Evolutionary conservation across 2,797 vertebrate genomes (phyloP).

Genomic region (Threskiornis aethiopicus): DNA sequence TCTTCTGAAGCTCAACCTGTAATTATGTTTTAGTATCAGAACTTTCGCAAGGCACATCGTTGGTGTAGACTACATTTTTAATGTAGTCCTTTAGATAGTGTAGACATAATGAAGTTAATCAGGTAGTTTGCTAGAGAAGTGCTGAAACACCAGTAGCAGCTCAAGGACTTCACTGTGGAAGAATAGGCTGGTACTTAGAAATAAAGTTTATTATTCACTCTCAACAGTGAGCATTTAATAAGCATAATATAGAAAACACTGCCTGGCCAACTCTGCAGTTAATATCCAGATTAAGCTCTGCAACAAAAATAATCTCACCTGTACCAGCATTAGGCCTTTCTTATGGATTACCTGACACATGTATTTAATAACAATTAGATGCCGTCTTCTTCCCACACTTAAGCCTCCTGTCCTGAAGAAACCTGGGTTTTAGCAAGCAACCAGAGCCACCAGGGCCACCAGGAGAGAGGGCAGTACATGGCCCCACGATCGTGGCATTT

Average conservation of each 20-base stretch:
- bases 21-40: constrained; percentile 20
- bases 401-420: neutral
- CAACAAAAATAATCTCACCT: neutral
- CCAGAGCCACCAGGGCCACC: accelerated
- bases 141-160: neutral
- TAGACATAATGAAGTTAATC: neutral
- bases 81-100: neutral
- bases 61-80: neutral
- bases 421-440: neutral
- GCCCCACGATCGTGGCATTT: neutral
- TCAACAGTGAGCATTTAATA: neutral
- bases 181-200: neutral
- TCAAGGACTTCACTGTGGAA: neutral
- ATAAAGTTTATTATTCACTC: neutral
- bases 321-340: neutral
- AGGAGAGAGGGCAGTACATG: neutral
- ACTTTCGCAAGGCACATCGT: neutral
- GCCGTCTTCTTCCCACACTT: neutral
- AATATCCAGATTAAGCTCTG: neutral
- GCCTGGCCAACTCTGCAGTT: neutral
- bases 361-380: neutral
- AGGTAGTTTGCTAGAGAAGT: neutral
- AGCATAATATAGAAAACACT: neutral
- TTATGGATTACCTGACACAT: accelerated
- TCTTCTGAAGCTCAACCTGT: neutral